Conservation (phyloP, 1,140 invertebrate genomes). For the Macrostomum lignano region DNA sequence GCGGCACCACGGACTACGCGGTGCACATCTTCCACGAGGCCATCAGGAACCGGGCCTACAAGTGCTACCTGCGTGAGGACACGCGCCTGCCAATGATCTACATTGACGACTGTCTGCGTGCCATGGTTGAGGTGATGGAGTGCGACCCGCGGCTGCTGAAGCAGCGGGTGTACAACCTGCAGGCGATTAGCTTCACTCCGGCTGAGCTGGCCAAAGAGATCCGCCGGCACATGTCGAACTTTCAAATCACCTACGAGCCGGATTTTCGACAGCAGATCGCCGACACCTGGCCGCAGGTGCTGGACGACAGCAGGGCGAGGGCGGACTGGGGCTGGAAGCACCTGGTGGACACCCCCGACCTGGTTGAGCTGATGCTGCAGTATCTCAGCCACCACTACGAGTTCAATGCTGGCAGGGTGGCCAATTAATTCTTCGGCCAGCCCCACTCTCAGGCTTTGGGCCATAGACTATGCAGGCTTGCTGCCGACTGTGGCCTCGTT, state of each 20-base stretch:
- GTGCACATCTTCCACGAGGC: slow-evolving; percentile 71
- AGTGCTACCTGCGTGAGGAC: slow-evolving; percentile 51
- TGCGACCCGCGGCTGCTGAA: slow-evolving; percentile 39
- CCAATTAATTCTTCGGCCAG: no score
- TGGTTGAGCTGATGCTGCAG: no score
- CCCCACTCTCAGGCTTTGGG: no score
- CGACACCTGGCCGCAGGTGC: slow-evolving; percentile 61
- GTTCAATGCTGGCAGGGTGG: no score
- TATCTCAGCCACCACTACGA: no score
- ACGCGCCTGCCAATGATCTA: slow-evolving; percentile 77
- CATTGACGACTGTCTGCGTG: slow-evolving; percentile 45
- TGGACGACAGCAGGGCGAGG: slow-evolving; percentile 60
- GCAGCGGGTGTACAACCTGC: slow-evolving; percentile 58
- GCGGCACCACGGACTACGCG: slow-evolving; percentile 68
- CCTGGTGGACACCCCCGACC: no score
- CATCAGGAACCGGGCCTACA: slow-evolving; percentile 39
- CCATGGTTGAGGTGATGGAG: slow-evolving; percentile 46
- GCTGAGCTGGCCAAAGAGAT: slow-evolving; percentile 47
- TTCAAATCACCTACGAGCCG: slow-evolving; percentile 47
- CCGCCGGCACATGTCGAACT: slow-evolving; percentile 43
- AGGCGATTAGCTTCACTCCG: slow-evolving; percentile 69
- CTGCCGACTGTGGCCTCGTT: no score
- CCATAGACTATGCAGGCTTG: no score
- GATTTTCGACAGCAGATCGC: slow-evolving; percentile 55
- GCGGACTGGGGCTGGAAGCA: slow-evolving; percentile 56